A percentile compares a stretch with the other conserved stretches of the same genome.
phyloP scores from a whole-genome alignment of 53 echinoderm and acorn worm genomes.

The Astropecten irregularis region DNA sequence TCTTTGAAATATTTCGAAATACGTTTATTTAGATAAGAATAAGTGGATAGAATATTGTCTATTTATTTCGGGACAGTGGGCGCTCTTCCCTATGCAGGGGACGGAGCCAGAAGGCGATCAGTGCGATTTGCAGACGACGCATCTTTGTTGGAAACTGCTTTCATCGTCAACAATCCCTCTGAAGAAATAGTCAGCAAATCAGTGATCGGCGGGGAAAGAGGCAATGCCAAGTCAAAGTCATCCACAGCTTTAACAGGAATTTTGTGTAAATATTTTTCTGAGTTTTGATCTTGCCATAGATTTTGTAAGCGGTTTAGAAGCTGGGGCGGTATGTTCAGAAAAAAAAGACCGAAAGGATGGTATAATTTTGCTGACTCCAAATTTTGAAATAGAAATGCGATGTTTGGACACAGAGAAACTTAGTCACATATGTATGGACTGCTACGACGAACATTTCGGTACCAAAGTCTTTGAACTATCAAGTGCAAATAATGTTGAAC shows the following conservation, averaged over 20 bases:
- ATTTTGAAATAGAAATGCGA: neutral
- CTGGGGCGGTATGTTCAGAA: neutral
- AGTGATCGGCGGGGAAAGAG: neutral
- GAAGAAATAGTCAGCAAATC: neutral
- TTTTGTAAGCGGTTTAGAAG: neutral
- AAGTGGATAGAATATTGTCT: no score
- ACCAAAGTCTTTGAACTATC: no score
- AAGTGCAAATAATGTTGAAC: no score
- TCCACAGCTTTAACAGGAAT: neutral
- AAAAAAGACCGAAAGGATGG: neutral
- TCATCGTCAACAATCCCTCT: constrained; percentile 3
- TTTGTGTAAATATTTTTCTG: neutral
- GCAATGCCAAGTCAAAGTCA: neutral
- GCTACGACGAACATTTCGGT: no score
- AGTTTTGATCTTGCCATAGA: neutral
- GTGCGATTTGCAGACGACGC: constrained; percentile 3
- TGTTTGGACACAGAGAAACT: neutral
- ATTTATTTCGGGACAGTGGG: no score
- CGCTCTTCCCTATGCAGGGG: no score
- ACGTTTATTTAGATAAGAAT: no score
- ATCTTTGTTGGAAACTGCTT: neutral
- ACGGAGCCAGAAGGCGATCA: neutral
- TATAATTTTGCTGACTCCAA: neutral
- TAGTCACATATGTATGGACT: neutral
- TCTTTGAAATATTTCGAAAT: no score